A percentile compares a stretch with the other conserved stretches of the same genome.
Evolutionary conservation across 2,113 vertebrate species (phyloP).

Genomic region (Jacana jacana): DNA sequence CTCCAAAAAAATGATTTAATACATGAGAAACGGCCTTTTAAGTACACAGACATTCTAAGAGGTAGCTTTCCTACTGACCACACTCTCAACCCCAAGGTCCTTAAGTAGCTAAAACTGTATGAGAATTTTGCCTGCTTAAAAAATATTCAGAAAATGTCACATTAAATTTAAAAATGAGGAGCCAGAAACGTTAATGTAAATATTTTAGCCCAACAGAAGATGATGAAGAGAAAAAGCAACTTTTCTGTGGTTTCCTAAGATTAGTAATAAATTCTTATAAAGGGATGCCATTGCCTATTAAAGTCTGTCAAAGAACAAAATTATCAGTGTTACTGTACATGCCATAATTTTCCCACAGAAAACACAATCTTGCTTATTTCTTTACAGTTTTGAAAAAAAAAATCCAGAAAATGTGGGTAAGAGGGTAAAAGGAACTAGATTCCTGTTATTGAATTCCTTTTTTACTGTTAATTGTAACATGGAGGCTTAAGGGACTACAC

Average conservation of each 20-base stretch:
- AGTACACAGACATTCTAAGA: background rate
- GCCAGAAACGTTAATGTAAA: background rate
- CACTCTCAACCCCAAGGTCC: background rate
- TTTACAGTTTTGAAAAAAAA: background rate
- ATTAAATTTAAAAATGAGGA: background rate
- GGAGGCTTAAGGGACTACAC: background rate
- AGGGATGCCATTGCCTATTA: background rate
- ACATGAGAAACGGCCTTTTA: background rate
- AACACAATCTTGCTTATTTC: background rate
- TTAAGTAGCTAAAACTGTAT: background rate
- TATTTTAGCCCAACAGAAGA: background rate
- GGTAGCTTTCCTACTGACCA: background rate
- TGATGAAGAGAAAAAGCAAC: background rate
- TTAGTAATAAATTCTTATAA: background rate
- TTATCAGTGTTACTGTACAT: background rate
- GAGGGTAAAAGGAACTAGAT: background rate
- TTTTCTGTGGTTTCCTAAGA: background rate
- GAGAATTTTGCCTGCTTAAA: background rate
- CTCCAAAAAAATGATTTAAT: background rate
- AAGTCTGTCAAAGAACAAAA: background rate
- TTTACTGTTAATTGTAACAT: background rate
- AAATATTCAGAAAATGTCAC: background rate
- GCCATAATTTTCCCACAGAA: background rate
- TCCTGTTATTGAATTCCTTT: background rate
- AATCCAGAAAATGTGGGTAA: background rate